Percentiles rank a stretch among this genome's conserved stretches.
Conservation (phyloP, 2,113 vertebrate species). For the Pomatorhinus ruficollis region DNA sequence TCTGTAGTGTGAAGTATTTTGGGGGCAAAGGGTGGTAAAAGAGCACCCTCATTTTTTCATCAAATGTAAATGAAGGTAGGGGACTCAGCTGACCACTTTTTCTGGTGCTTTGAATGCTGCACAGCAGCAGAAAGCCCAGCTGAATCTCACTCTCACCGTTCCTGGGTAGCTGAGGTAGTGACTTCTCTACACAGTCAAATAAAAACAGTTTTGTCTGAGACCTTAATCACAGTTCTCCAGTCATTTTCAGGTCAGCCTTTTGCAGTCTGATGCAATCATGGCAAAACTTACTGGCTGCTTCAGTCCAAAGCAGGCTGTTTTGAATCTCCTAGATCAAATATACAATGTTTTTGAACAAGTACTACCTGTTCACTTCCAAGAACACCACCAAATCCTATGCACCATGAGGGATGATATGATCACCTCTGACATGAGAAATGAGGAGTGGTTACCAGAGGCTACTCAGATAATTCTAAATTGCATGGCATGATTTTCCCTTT, state of each 20-base stretch:
- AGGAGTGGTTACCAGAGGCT: neutral
- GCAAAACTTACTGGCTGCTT: neutral
- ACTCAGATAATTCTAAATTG: neutral
- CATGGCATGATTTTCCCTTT: accelerated
- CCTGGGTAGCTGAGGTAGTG: neutral
- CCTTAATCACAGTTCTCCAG: neutral
- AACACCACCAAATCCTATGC: neutral
- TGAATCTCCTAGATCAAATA: neutral
- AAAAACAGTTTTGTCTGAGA: neutral
- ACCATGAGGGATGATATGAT: accelerated
- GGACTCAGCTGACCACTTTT: neutral
- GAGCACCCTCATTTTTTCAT: neutral
- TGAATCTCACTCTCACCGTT: neutral
- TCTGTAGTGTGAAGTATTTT: neutral
- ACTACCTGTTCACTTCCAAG: neutral
- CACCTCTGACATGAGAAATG: neutral
- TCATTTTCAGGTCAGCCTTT: neutral
- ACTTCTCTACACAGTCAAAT: neutral
- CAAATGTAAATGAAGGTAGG: neutral
- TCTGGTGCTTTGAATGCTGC: neutral
- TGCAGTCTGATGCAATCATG: conserved; percentile 9
- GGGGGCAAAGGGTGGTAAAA: neutral
- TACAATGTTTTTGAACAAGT: neutral
- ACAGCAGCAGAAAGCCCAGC: accelerated
- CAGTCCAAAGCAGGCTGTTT: neutral